These are phyloP conservation scores for Diorhabda carinulata DNA, from an alignment of 1,140 invertebrate species.

Conservation along the genomic window DNA sequence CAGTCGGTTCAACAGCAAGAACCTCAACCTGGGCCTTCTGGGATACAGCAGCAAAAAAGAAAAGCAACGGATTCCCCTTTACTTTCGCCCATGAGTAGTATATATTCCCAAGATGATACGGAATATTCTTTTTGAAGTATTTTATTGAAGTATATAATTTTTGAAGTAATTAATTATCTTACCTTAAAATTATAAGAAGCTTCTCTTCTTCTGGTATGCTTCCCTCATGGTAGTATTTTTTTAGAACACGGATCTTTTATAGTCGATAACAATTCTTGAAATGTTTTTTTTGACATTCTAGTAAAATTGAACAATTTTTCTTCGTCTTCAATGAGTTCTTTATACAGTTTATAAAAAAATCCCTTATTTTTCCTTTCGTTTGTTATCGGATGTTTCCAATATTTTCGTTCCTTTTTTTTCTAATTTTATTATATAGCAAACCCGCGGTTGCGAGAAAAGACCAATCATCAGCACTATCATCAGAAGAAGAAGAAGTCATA, in stretches of 20 bases:
- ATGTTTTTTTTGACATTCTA: slow-evolving; percentile 12
- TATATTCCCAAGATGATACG: rapidly evolving
- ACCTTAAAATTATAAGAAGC: slow-evolving; percentile 16
- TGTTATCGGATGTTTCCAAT: slow-evolving; percentile 7
- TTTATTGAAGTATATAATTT: too few species aligned
- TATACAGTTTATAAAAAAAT: slow-evolving; percentile 11
- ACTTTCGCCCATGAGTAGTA: too few species aligned
- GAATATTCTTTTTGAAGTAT: too few species aligned
- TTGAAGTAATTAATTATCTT: slow-evolving; percentile 12
- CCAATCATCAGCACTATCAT: slow-evolving; percentile 3
- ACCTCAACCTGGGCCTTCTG: too few species aligned
- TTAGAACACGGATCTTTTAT: slow-evolving; percentile 10
- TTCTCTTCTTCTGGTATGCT: slow-evolving; percentile 16
- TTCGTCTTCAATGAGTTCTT: slow-evolving; percentile 6
- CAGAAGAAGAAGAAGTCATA: slow-evolving; percentile 12
- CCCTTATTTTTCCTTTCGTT: slow-evolving; percentile 9
- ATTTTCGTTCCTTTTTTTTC: slow-evolving; percentile 16
- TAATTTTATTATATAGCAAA: neutral
- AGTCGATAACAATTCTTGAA: slow-evolving; percentile 14
- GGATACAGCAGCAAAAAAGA: too few species aligned
- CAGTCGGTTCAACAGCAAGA: too few species aligned
- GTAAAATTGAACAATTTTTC: slow-evolving; percentile 10
- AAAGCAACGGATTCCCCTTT: too few species aligned
- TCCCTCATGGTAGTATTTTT: slow-evolving; percentile 16
- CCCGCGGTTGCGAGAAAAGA: slow-evolving; percentile 5